Evolutionary conservation across 2,888 invertebrate genomes (phyloP), one percentile per base, ranked within the genome.

Genomic region (Sylvicola cinctus): DNA sequence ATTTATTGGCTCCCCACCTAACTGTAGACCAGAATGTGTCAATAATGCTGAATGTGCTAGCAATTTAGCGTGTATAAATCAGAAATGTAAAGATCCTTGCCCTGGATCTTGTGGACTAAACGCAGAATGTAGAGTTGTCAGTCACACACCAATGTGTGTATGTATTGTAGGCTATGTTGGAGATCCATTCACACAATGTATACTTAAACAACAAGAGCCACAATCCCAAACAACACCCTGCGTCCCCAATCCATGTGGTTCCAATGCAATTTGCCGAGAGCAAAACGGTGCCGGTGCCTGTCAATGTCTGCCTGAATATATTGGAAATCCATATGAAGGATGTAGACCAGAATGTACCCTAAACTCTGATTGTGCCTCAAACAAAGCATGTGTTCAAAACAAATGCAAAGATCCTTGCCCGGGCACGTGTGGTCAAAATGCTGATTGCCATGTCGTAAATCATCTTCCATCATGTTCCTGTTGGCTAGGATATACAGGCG

Each of bases 111-210:
- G 84, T 47, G 84, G 84, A 34, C 58, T 69, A 33, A 73, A 73
- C 48, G 76, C 83, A 16, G 3, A 70, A 46, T 85, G 85, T 47
- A 65, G 72, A 43, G 81, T 81, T 8, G 74, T 77, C 39, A 77
- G 79, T 49, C 84, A 84, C 50, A 79, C 76, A 52, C 80, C 83
- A 0, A 70, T 81, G 39, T 84, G 84, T 49, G 76, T 73, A 42
- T 85, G 85, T 47, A 68, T 74, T 2, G 43, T 56, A 33, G 71
- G 70, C 32, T 68, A 63, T 43, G 72, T 71, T 31, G 83, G 81
- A 31, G 74, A 79, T 62, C 77, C 79, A 3, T 35, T 35, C 16
- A 40, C 33, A 3, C 41, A 41, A 17, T 46, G 45, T 30, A 32
- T 32, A 3, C 10, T 32, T 15, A 36, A 31, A 11, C 40, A 45